Evolutionary conservation across 2,113 vertebrate species (phyloP), one percentile per base, ranked within the genome.

Genomic region (Pterophyllum scalare): DNA sequence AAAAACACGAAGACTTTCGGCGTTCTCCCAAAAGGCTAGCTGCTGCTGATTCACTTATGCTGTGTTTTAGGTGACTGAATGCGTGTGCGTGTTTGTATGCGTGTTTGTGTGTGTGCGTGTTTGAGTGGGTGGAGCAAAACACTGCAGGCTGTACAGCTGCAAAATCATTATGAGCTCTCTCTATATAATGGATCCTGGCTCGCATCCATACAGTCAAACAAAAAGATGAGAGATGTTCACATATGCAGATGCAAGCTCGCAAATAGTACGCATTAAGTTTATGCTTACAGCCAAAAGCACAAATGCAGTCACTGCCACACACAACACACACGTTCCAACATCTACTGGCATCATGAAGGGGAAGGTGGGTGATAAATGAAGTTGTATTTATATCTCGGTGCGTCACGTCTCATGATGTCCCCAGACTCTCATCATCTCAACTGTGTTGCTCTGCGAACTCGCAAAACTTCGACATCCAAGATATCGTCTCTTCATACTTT

Each of bases 141-240:
- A 77, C 92, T 85, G 83, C 89, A 81, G 86, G 84, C 88, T 82
- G 33, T 81, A 78, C 86, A 86, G 80, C 86, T 90, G 86, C 60
- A 89, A 87, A 88, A 85, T 86, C 77, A 85, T 93, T 84, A 89
- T 76, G 76, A 91, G 80, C 67, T 75, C 54, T 77, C 61, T 58
- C 54, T 86, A 56, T 77, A 78, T 83, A 82, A 91, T 79, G 60
- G 59, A 84, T 79, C 61, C 49, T 60, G 67, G 81, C 74, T 24
- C 28, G 19, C 70, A 72, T 83, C 24, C 70, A 62, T 72, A 46
- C 4, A 72, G 26, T 82, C 58, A 77, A 82, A 56, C 56, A 59
- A 40, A 82, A 80, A 61, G 35, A 77, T 14, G 46, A 58, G 49
- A 24, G 43, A 82, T 54, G 20, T 20, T 64, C 28, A 35, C 22